These are phyloP conservation scores for Papilio elwesi DNA, from an alignment of 2,888 invertebrate genomes.

Conservation along the genomic window DNA sequence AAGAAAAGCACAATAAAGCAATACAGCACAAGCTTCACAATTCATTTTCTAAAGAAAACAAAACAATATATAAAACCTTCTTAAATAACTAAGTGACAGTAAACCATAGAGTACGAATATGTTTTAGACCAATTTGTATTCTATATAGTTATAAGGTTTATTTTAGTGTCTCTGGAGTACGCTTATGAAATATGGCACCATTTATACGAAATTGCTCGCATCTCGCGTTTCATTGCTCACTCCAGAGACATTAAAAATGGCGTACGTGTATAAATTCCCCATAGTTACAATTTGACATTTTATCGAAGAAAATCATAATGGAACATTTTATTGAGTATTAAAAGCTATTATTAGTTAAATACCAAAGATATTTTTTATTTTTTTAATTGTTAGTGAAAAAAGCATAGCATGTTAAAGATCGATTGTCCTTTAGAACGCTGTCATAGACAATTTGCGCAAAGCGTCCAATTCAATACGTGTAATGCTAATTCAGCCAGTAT, in stretches of 20 bases:
- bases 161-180: background rate
- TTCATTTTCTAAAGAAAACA: background rate
- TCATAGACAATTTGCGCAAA: constrained; percentile 75
- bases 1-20: constrained; percentile 31
- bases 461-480: constrained; percentile 48
- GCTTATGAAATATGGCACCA: background rate
- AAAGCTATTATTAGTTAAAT: background rate
- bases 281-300: background rate
- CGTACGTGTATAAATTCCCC: background rate
- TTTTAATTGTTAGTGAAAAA: constrained; percentile 49
- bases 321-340: background rate
- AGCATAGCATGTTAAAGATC: constrained; percentile 56
- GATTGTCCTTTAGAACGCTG: constrained; percentile 65
- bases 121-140: background rate
- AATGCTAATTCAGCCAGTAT: constrained; percentile 22
- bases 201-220: background rate
- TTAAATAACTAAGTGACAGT: background rate
- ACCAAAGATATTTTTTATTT: background rate
- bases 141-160: constrained; percentile 2
- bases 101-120: constrained; percentile 3
- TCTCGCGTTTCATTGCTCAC: background rate
- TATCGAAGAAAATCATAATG: background rate
- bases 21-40: constrained; percentile 14
- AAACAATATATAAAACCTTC: background rate
- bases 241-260: background rate